A percentile compares a stretch with the other conserved stretches of the same genome.
Conservation (phyloP, 2,113 vertebrate species). For the Channa maculata region DNA sequence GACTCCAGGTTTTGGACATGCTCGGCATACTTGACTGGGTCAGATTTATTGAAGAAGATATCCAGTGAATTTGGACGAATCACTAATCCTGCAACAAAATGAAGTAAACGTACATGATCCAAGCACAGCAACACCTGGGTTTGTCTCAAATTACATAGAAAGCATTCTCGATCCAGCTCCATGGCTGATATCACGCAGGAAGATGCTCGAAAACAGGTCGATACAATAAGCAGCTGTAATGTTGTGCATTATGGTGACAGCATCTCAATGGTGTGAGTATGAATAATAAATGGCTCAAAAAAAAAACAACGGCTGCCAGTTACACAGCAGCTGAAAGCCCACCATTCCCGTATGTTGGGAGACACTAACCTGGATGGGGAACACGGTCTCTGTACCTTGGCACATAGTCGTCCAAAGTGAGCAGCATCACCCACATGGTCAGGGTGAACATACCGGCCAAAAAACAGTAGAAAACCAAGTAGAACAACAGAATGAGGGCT, state of each 20-base stretch:
- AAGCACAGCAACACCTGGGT: neutral
- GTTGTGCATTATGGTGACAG: conserved; percentile 48
- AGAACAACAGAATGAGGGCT: conserved; percentile 96
- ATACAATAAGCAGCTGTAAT: conserved; percentile 55
- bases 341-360: neutral
- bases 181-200: conserved; percentile 25
- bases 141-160: conserved; percentile 29
- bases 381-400: conserved; percentile 94
- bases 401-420: conserved; percentile 90
- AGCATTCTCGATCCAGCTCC: neutral
- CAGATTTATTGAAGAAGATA: conserved; percentile 85
- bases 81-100: conserved; percentile 86
- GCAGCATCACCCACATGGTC: conserved; percentile 98
- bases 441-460: conserved; percentile 93
- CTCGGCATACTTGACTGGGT: conserved; percentile 76
- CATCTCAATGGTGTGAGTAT: conserved; percentile 31
- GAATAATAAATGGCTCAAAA: conserved; percentile 68
- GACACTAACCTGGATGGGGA: conserved; percentile 89
- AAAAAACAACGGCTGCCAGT: conserved; percentile 18
- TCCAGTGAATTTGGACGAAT: conserved; percentile 92
- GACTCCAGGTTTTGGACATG: conserved; percentile 85
- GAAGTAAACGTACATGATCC: neutral
- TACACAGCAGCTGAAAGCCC: conserved; percentile 9
- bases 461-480: conserved; percentile 96
- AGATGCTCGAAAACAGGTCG: conserved; percentile 59